These are phyloP conservation scores for Temnopleurus reevesii DNA, from an alignment of 53 echinoderm and acorn worm genomes.

Conservation along the genomic window DNA sequence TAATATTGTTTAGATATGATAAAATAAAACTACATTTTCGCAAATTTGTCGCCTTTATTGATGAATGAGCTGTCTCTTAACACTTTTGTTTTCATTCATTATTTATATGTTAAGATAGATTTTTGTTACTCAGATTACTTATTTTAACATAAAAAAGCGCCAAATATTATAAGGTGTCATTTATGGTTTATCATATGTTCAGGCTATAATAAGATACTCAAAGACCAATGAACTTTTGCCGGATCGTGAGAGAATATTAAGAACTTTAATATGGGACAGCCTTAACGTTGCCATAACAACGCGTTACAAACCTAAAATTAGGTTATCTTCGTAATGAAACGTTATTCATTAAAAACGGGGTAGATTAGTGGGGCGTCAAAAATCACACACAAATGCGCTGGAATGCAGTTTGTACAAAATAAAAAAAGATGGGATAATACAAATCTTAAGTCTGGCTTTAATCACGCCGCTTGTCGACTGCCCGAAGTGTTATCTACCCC, in stretches of 20 bases:
- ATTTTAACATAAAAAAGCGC: too few relatives aligned
- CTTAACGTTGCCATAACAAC: background rate
- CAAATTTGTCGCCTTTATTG: too few relatives aligned
- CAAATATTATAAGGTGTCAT: too few relatives aligned
- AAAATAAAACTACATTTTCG: too few relatives aligned
- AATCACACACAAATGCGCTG: constrained; percentile 25
- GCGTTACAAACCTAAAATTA: background rate
- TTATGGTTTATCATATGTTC: too few relatives aligned
- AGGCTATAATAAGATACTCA: too few relatives aligned
- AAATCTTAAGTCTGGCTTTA: background rate
- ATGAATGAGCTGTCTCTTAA: too few relatives aligned
- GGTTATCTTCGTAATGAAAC: background rate
- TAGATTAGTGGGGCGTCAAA: background rate
- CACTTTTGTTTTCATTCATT: too few relatives aligned
- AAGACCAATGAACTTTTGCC: too few relatives aligned
- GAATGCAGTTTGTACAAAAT: background rate
- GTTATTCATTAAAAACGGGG: background rate
- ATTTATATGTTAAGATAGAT: too few relatives aligned
- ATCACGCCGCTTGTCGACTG: background rate
- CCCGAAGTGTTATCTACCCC: background rate
- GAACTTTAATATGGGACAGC: background rate
- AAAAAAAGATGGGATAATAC: background rate
- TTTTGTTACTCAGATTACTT: too few relatives aligned
- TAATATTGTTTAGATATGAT: background rate
- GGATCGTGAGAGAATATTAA: too few relatives aligned